Evolutionary conservation across 1,140 invertebrate genomes (phyloP).

Genomic region (Cyrtorhinus lividipennis): DNA sequence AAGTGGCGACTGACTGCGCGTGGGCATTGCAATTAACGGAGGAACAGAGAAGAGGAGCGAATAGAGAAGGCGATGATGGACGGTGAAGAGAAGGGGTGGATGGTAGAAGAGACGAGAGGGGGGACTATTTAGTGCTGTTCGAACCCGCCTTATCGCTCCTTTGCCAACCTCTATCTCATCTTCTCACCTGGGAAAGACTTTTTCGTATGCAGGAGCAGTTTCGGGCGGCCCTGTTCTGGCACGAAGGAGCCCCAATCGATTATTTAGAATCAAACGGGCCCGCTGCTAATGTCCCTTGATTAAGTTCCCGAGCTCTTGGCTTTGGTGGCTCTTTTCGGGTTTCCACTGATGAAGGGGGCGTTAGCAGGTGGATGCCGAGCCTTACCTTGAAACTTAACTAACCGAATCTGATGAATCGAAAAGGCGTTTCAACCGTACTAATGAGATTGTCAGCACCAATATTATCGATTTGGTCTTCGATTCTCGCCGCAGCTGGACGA

Average conservation of each 20-base stretch:
- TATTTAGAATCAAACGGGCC: not conserved
- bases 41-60: not conserved
- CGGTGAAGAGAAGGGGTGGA: no score
- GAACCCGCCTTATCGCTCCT: not conserved
- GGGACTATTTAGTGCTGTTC: not conserved
- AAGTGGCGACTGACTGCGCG: constrained; percentile 2
- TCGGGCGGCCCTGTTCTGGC: no score
- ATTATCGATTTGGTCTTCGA: no score
- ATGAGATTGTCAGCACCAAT: not conserved
- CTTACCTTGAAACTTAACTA: not conserved
- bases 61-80: not conserved
- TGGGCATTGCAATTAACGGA: constrained; percentile 9
- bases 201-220: not conserved
- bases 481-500: no score
- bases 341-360: no score
- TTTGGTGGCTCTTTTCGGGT: not conserved
- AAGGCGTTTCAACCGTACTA: not conserved
- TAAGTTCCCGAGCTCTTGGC: not conserved
- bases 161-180: not conserved
- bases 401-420: not conserved
- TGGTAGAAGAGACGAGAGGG: no score
- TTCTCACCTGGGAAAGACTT: not conserved
- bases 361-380: no score
- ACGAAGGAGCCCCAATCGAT: no score
- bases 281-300: not conserved